Evolutionary conservation across 2,797 vertebrate species (phyloP).

Genomic region (Cercopithecus diana): DNA sequence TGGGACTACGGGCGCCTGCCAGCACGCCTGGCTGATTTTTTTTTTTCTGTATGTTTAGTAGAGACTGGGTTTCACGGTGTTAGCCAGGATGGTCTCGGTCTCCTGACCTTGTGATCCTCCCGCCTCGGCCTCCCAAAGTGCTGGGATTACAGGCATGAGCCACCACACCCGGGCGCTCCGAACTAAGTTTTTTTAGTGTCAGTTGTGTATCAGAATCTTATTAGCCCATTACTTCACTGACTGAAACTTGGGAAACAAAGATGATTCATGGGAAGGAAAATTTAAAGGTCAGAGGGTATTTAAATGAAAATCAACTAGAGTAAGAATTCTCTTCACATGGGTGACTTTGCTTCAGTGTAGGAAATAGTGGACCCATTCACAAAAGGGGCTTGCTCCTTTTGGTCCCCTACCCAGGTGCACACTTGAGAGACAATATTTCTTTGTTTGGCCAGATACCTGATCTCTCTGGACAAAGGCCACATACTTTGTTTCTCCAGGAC

Average conservation of each 20-base stretch:
- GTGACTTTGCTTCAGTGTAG: neutral
- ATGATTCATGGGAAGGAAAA: constrained; percentile 45
- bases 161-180: neutral
- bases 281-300: constrained; percentile 40
- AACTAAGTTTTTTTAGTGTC: neutral
- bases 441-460: constrained; percentile 71
- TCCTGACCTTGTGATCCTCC: too few species aligned
- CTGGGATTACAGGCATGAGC: too few species aligned
- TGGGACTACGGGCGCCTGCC: too few species aligned
- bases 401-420: constrained; percentile 7
- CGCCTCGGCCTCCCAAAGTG: too few species aligned
- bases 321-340: constrained; percentile 2
- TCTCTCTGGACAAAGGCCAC: constrained; percentile 56
- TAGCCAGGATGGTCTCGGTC: too few species aligned
- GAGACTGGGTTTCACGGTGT: too few species aligned
- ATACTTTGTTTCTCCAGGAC: constrained; percentile 65
- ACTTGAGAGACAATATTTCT: constrained; percentile 62
- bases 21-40: too few species aligned
- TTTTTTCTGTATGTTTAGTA: too few species aligned
- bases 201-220: neutral
- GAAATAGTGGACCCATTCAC: constrained; percentile 59
- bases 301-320: constrained; percentile 31
- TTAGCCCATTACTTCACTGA: neutral
- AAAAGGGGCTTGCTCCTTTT: constrained; percentile 20
- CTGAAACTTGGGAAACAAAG: constrained; percentile 43